Conservation (phyloP, 2,797 vertebrate genomes). For the Chelmon rostratus region DNA sequence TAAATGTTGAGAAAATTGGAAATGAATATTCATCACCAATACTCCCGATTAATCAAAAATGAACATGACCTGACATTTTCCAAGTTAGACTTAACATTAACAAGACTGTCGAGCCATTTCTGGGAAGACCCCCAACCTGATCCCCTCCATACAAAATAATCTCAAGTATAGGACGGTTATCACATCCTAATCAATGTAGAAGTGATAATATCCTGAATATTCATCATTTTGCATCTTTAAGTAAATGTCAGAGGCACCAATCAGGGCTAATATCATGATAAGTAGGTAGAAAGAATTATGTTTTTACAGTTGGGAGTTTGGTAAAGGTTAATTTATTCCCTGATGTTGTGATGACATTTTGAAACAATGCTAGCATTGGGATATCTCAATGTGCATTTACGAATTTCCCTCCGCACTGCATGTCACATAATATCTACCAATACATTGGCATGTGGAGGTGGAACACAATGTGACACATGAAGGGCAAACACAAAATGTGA, state of each 20-base stretch:
- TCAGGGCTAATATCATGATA: conserved; percentile 74
- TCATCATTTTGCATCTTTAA: conserved; percentile 36
- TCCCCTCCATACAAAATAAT: not conserved
- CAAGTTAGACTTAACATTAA: conserved; percentile 1
- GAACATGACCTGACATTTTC: not conserved
- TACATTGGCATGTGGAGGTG: conserved; percentile 16
- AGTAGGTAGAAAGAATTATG: conserved; percentile 61
- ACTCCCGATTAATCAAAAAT: not conserved
- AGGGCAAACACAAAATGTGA: conserved; percentile 23
- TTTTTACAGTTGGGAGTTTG: conserved; percentile 55
- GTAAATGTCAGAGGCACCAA: conserved; percentile 71
- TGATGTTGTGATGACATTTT: conserved; percentile 75
- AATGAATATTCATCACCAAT: conserved; percentile 33
- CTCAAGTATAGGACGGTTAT: not conserved
- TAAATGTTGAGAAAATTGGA: not conserved
- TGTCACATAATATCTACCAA: conserved; percentile 20
- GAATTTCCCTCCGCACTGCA: conserved; percentile 29
- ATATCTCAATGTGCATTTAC: conserved; percentile 49
- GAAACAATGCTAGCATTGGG: conserved; percentile 49
- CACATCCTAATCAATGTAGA: conserved; percentile 11
- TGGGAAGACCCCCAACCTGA: too few relatives aligned
- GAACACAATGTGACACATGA: conserved; percentile 13
- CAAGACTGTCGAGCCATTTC: not conserved
- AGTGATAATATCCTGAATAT: conserved; percentile 25
- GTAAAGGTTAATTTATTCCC: conserved; percentile 83